Percentiles rank a stretch among this genome's conserved stretches.
These are phyloP conservation scores for Echinometra lucunter DNA, from an alignment of 53 echinoderm and acorn worm species.

Conservation along the genomic window DNA sequence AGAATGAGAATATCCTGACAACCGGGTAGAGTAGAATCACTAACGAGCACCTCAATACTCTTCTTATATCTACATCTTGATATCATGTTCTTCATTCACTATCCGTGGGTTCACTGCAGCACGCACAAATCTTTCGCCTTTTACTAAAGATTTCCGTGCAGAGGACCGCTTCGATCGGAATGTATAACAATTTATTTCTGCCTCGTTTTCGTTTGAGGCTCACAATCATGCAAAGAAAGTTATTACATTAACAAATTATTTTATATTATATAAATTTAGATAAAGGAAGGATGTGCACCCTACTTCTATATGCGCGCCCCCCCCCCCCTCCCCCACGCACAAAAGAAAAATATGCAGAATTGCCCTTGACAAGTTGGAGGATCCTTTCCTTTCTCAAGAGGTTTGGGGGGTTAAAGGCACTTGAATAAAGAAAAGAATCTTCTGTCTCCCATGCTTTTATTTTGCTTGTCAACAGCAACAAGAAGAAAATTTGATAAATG, in stretches of 20 bases:
- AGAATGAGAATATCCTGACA: neutral
- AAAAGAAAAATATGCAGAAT: no score
- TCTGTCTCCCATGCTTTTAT: no score
- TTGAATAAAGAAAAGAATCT: no score
- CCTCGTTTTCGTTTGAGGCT: neutral
- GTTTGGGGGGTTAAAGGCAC: no score
- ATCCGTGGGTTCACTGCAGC: slow-evolving; percentile 11
- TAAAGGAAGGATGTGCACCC: no score
- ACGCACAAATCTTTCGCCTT: slow-evolving; percentile 24
- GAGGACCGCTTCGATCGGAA: neutral
- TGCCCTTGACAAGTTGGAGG: no score
- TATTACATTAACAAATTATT: neutral
- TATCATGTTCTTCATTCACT: neutral
- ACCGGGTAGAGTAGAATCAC: neutral
- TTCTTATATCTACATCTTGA: neutral
- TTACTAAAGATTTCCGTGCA: neutral
- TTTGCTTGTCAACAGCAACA: no score
- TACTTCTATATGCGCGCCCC: no score
- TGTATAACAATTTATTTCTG: neutral
- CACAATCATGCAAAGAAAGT: neutral
- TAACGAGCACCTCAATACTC: neutral
- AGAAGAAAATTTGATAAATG: no score
- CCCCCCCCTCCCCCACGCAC: no score
- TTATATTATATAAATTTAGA: no score
- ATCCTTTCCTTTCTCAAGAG: no score